These are phyloP conservation scores for Bergia sp. DNA, from an alignment of 92 coral and sea anemone species.

Conservation along the genomic window DNA sequence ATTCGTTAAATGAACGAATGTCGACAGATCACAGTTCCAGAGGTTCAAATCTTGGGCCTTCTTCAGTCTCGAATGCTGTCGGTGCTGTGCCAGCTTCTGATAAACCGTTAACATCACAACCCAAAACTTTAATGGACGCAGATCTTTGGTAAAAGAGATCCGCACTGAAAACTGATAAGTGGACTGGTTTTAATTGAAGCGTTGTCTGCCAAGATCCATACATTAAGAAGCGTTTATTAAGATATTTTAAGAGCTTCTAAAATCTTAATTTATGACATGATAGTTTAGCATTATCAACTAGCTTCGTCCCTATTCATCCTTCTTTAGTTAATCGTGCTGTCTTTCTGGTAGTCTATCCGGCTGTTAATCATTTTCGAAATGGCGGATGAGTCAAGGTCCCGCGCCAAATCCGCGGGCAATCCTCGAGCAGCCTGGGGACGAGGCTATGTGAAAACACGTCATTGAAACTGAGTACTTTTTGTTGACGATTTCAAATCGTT, in stretches of 20 bases:
- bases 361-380: no score
- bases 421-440: neutral
- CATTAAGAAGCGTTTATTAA: neutral
- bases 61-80: neutral
- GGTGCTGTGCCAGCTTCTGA: neutral
- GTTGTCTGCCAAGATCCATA: neutral
- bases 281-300: no score
- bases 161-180: neutral
- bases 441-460: neutral
- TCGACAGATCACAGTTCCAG: slow-evolving; percentile 25
- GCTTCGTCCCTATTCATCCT: no score
- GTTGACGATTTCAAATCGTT: neutral
- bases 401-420: neutral
- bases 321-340: no score
- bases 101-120: neutral
- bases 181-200: no score
- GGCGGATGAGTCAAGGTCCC: neutral
- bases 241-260: no score
- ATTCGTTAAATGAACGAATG: slow-evolving; percentile 20
- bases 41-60: neutral
- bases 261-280: no score
- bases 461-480: neutral
- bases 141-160: slow-evolving; percentile 5
- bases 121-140: slow-evolving; percentile 1
- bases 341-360: no score